Evolutionary conservation across 1,140 invertebrate genomes (phyloP), one percentile per base, ranked within the genome.

Genomic region (Drosophila kurseongensis): DNA sequence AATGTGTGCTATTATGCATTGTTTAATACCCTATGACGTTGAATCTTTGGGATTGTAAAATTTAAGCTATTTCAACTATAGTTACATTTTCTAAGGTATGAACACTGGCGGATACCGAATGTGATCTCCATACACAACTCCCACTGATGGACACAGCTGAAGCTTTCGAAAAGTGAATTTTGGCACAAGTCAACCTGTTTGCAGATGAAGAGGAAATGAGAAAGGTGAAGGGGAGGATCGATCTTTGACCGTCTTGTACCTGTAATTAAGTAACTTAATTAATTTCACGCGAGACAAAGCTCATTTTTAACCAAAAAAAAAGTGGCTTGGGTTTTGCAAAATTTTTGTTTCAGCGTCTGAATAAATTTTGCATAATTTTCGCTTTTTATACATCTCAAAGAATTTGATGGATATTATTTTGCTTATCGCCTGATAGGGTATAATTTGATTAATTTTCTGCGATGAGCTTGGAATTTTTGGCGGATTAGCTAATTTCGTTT

Each of bases 181-280:
- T 82, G 82, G 75, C 82, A 68, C 79, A 86, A 86, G 84, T 65
- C 67, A 83, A 89, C 79, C 75, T 66, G 75, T 78, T 82, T 75
- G 32, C 51, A 42, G 51, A 48, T 35, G 1, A 18, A 6, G 50
- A 48, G 32, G 6, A 18, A n/a, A 14, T 48, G 13, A 2, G 12
- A 27, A 36, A 32, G 50, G 44, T 16, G 5, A 41, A 14, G 52
- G 51, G 63, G 68, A n/a, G n/a, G n/a, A 42, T 71, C 42, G 54
- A 62, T 45, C 50, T 60, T 61, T 65, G 62, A 23, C 45, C 74
- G 50, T 66, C 47, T 51, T 44, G 72, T 62, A 61, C 59, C 84
- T 83, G 79, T 89, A 86, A 86, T 86, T 89, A 86, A 73, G 71
- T 83, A 79, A 79, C 78, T 86, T 86, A 79, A 86, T 86, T 89